Base-by-base conservation (phyloP, 2,113 vertebrate genomes). In the Stercorarius parasiticus region DNA sequence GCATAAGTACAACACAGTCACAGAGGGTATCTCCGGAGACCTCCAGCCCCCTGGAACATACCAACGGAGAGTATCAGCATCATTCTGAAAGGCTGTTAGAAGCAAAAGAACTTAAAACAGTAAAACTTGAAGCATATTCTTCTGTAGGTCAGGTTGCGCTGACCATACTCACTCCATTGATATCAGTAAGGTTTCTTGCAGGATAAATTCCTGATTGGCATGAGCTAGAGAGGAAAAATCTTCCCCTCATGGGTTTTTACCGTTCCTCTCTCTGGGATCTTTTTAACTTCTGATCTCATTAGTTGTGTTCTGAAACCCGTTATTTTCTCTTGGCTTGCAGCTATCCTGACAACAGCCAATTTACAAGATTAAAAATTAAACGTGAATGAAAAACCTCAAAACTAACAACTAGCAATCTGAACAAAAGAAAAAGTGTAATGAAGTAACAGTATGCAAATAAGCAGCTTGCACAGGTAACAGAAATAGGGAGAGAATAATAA, bases 351-450 rank as follows among this genome's bases (percentile, higher is more conserved):
- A 83, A 86, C 62, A 86, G 40, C 23, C 53, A 80, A 76, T 65
- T 82, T 82, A 74, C 62, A 71, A 59, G 40, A 85, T 53, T 62
- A 82, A 93, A 91, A 95, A 71, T 25, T 38, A 62, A 79, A 77
- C 47, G 32, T 55, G 88, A 77, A 58, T 61, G 7, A 70, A 73
- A 82, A 17, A 13, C 19, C 34, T 67, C 38, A 50, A 84, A 92
- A 82, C 13, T 58, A 82, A 66, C 66, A 80, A 34, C 26, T 36
- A 66, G 32, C 29, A 62, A 59, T 62, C n/a, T 42, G 43, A 95
- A 45, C 56, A 78, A 66, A 88, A 73, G 49, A 36, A 47, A 30
- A 79, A 30, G 15, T 52, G 15, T 56, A 81, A 91, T 34, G 55
- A 86, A 83, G 10, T 50, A 91, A 53, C 21, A 70, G 29, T 5